Evolutionary conservation across 2,113 vertebrate genomes (phyloP).

Genomic region (Cyanoliseus patagonus): DNA sequence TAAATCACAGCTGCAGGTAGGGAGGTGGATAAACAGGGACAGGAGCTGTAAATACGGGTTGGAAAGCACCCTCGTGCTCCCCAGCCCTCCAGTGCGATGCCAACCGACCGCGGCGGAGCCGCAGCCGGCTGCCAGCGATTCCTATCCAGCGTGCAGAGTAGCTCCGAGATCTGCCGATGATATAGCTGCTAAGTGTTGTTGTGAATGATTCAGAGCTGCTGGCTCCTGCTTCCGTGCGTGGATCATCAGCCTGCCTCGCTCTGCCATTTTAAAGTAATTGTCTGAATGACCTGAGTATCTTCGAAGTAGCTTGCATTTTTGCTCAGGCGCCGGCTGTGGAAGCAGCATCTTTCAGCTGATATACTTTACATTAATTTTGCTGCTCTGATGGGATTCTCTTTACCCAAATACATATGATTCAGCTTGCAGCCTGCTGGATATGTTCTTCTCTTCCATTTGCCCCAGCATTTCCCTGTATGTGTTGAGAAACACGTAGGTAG

Average conservation of each 20-base stretch:
- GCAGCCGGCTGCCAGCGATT: conserved; percentile 33
- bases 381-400: conserved; percentile 33
- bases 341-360: conserved; percentile 46
- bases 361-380: conserved; percentile 14
- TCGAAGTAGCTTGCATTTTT: conserved; percentile 7
- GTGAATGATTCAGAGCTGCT: conserved; percentile 56
- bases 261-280: conserved; percentile 53
- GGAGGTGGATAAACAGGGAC: neutral
- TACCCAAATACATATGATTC: conserved; percentile 11
- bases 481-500: neutral
- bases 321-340: neutral
- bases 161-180: conserved; percentile 47
- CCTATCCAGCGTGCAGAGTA: conserved; percentile 29
- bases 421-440: conserved; percentile 16
- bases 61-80: conserved; percentile 44
- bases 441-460: conserved; percentile 19
- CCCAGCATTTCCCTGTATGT: neutral
- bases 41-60: neutral
- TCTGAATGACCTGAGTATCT: conserved; percentile 23
- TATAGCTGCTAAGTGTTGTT: conserved; percentile 33
- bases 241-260: conserved; percentile 35
- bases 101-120: conserved; percentile 29
- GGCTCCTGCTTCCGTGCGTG: neutral
- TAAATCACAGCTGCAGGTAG: neutral
- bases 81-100: conserved; percentile 20